Evolutionary conservation across 2,888 invertebrate species (phyloP).

Genomic region (Drosophila silvestris): DNA sequence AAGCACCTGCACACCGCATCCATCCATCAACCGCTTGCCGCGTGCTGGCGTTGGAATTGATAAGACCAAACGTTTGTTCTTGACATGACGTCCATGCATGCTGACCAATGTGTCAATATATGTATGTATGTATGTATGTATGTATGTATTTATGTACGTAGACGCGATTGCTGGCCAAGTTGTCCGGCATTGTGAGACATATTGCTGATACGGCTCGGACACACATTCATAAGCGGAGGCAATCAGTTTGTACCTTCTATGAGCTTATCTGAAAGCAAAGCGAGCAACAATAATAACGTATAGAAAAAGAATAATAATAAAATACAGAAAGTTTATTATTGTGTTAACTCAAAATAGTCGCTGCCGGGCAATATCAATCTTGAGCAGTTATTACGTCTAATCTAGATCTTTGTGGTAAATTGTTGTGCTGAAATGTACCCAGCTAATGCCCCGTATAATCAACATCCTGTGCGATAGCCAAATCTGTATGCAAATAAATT

Average conservation of each 20-base stretch:
- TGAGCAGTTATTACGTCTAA: constrained; percentile 60
- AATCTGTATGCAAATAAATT: constrained; percentile 66
- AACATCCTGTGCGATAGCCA: constrained; percentile 71
- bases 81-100: constrained; percentile 70
- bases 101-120: constrained; percentile 32
- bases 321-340: constrained; percentile 51
- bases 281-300: constrained; percentile 27
- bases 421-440: constrained; percentile 56
- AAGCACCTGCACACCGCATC: constrained; percentile 28
- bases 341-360: constrained; percentile 40
- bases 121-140: neutral
- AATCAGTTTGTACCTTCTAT: constrained; percentile 44
- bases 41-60: constrained; percentile 35
- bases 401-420: constrained; percentile 64
- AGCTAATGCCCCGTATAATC: constrained; percentile 48
- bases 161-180: constrained; percentile 38
- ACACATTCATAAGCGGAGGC: constrained; percentile 19
- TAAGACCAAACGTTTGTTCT: constrained; percentile 57
- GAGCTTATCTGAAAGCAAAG: constrained; percentile 50
- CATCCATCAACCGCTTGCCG: constrained; percentile 36
- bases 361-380: constrained; percentile 55
- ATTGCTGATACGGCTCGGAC: constrained; percentile 60
- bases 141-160: neutral
- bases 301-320: constrained; percentile 44
- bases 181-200: constrained; percentile 62